Conservation (phyloP, 2,113 vertebrate species). For the Notothenia rossii region DNA sequence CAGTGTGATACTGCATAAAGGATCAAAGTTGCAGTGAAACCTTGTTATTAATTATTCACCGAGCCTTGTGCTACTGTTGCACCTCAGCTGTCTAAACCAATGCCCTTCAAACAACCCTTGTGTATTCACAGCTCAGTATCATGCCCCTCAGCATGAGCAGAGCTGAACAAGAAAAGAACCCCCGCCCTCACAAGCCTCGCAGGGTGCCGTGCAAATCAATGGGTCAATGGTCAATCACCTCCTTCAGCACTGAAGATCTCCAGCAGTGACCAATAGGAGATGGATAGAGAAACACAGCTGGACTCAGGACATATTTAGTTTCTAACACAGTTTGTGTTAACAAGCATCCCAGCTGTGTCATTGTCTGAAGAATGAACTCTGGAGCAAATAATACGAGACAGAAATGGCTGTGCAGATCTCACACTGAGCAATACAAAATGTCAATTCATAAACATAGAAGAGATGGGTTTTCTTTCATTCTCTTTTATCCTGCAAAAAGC, state of each 20-base stretch:
- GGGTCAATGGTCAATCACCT: conserved; percentile 25
- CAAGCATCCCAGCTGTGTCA: conserved; percentile 16
- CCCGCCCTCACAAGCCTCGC: neutral
- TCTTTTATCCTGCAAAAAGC: neutral
- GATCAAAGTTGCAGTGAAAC: conserved; percentile 33
- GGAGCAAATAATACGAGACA: neutral
- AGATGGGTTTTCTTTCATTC: neutral
- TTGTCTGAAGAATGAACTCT: conserved; percentile 9
- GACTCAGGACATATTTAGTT: conserved; percentile 14
- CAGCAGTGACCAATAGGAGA: conserved; percentile 16
- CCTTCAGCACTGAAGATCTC: conserved; percentile 4
- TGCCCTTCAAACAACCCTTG: conserved; percentile 38
- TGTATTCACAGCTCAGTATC: conserved; percentile 8
- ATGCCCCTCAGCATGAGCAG: neutral
- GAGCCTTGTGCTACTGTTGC: neutral
- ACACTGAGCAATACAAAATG: conserved; percentile 17
- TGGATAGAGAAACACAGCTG: conserved; percentile 16
- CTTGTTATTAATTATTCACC: conserved; percentile 47
- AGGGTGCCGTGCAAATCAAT: conserved; percentile 32
- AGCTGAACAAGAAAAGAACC: conserved; percentile 2
- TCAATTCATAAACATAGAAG: conserved; percentile 19
- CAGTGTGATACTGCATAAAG: neutral
- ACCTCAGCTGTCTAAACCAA: conserved; percentile 38
- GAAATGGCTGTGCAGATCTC: conserved; percentile 1
- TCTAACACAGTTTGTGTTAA: conserved; percentile 25